These are phyloP conservation scores for Augochlora pura DNA, from an alignment of 1,140 invertebrate genomes.

Conservation along the genomic window DNA sequence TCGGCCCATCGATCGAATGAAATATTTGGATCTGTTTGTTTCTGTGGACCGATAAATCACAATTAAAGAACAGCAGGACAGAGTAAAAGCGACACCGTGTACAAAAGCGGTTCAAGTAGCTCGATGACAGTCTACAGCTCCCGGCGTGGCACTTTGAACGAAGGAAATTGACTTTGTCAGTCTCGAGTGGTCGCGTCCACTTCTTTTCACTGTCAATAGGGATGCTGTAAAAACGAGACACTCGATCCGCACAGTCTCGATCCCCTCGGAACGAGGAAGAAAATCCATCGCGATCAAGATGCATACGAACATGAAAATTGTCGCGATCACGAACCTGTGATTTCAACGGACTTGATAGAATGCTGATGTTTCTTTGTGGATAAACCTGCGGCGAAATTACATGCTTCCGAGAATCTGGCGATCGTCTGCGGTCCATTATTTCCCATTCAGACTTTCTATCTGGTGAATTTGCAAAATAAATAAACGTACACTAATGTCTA, in stretches of 20 bases:
- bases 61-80: conserved; percentile 36
- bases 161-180: conserved; percentile 58
- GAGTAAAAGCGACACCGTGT: conserved; percentile 10
- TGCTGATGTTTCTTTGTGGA: neutral
- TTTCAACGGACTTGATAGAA: neutral
- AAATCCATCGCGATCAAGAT: neutral
- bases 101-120: conserved; percentile 31
- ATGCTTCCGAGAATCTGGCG: neutral
- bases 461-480: too few relatives aligned
- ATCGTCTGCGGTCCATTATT: too few relatives aligned
- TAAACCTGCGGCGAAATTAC: too few relatives aligned
- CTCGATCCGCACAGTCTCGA: neutral
- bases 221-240: conserved; percentile 44
- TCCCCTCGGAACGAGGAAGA: neutral
- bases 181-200: conserved; percentile 40
- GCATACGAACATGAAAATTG: neutral
- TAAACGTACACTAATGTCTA: too few relatives aligned
- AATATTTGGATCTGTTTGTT: too few relatives aligned
- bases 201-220: conserved; percentile 54
- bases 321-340: neutral
- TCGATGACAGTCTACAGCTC: conserved; percentile 46
- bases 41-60: conserved; percentile 23
- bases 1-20: too few relatives aligned
- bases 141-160: conserved; percentile 13
- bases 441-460: too few relatives aligned